These are phyloP conservation scores for Agonopterix heracliana DNA, from an alignment of 2,888 invertebrate species.

Conservation along the genomic window DNA sequence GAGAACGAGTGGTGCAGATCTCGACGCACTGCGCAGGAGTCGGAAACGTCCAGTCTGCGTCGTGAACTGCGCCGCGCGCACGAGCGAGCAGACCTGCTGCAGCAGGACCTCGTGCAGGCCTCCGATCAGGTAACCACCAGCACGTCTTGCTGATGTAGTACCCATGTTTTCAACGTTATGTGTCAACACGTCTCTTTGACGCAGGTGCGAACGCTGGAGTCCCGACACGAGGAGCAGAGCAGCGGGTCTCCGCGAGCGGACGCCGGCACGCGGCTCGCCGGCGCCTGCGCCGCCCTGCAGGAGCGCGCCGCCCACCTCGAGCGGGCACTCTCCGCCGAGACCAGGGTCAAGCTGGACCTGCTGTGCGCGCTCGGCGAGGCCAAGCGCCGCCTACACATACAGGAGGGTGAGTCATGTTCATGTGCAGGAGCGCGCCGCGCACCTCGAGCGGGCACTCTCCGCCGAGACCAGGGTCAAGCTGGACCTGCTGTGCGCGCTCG, in stretches of 20 bases:
- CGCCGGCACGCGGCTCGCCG: slow-evolving; percentile 85
- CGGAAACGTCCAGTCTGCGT: slow-evolving; percentile 65
- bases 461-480: no score
- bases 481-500: no score
- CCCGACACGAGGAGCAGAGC: slow-evolving; percentile 38
- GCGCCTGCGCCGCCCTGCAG: slow-evolving; percentile 88
- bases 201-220: slow-evolving; percentile 4
- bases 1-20: slow-evolving; percentile 69
- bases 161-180: no score
- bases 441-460: no score
- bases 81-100: slow-evolving; percentile 36
- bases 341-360: slow-evolving; percentile 97
- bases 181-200: no score
- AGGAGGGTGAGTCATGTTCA: slow-evolving; percentile 78
- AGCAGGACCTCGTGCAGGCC: slow-evolving; percentile 41
- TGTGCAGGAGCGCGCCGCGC: no score
- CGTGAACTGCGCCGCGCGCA: slow-evolving; percentile 58
- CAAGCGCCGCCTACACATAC: slow-evolving; percentile 90
- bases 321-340: slow-evolving; percentile 96
- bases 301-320: slow-evolving; percentile 95
- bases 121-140: slow-evolving; percentile 49
- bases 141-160: no score
- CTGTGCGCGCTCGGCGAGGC: slow-evolving; percentile 98
- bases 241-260: slow-evolving; percentile 43
- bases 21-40: slow-evolving; percentile 71